Evolutionary conservation across 2,797 vertebrate genomes (phyloP), one percentile per base, ranked within the genome.

Genomic region (Oreochromis grahami): DNA sequence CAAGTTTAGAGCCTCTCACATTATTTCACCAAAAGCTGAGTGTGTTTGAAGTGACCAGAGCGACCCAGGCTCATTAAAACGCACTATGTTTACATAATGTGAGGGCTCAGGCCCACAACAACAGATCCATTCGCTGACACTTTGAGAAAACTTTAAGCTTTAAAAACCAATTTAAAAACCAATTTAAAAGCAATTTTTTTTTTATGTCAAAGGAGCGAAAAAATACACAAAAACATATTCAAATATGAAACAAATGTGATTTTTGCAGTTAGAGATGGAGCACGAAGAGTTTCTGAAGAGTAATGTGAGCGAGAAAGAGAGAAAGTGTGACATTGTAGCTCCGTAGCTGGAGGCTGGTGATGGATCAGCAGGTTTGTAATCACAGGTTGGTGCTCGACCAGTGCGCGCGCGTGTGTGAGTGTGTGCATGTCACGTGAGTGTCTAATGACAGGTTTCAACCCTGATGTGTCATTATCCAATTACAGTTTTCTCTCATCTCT

Each of bases 401-500:
- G 74, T 72, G 12, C 78, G 48, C 79, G 76, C 52, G 56, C 72
- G 70, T 7, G 21, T 17, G 19, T 45, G 87, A 83, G 8, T 91
- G 89, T 87, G 83, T 93, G 60, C 34, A 68, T 76, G n/a, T n/a
- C n/a, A n/a, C n/a, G 52, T 63, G 13, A 92, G 89, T 88, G 84
- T 93, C 90, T 95, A 95, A 96, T 96, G 89, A 94, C 90, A 92
- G 95, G 92, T 91, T 96, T 78, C 81, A 90, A 80, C 82, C 72
- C 92, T 82, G 83, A 94, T 86, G 89, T 94, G 93, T 94, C 90
- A 95, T 96, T 94, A 95, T 95, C 94, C 94, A 94, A 95, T 96
- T 96, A 94, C 93, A 87, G 93, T 91, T 92, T 94, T 94, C 94
- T 95, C 87, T 94, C 94, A 94, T 95, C 91, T 95, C 92, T 89